Evolutionary conservation across 2,888 invertebrate genomes (phyloP).

Genomic region (Apamea epomidion): DNA sequence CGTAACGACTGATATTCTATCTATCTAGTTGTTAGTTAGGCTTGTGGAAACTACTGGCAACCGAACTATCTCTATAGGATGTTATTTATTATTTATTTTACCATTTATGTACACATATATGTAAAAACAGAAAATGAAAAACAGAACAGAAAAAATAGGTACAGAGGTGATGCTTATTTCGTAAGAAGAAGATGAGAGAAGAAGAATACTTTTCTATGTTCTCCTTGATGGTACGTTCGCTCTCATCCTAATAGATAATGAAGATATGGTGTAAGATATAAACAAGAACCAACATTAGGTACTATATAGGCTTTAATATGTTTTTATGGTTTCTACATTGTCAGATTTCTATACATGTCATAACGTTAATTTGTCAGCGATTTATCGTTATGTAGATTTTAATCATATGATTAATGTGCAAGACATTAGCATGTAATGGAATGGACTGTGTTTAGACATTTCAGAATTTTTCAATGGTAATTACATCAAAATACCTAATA

Average conservation of each 20-base stretch:
- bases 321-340: not conserved
- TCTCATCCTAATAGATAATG: not conserved
- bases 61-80: not conserved
- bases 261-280: not conserved
- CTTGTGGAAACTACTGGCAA: not conserved
- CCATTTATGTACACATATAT: too few relatives aligned
- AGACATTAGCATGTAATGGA: conserved; percentile 2
- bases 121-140: too few relatives aligned
- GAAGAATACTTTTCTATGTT: not conserved
- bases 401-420: conserved; percentile 8
- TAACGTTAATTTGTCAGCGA: not conserved
- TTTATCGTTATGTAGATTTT: conserved; percentile 3
- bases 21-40: too few relatives aligned
- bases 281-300: not conserved
- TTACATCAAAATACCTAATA: not conserved
- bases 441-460: not conserved
- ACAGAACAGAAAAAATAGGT: too few relatives aligned
- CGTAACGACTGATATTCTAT: too few relatives aligned
- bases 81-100: too few relatives aligned
- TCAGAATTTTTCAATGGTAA: not conserved
- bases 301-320: not conserved
- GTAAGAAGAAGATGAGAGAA: too few relatives aligned
- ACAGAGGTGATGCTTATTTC: too few relatives aligned
- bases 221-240: not conserved
- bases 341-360: not conserved